Base-by-base conservation (phyloP, 2,888 invertebrate species). In the Junonia oenone region DNA sequence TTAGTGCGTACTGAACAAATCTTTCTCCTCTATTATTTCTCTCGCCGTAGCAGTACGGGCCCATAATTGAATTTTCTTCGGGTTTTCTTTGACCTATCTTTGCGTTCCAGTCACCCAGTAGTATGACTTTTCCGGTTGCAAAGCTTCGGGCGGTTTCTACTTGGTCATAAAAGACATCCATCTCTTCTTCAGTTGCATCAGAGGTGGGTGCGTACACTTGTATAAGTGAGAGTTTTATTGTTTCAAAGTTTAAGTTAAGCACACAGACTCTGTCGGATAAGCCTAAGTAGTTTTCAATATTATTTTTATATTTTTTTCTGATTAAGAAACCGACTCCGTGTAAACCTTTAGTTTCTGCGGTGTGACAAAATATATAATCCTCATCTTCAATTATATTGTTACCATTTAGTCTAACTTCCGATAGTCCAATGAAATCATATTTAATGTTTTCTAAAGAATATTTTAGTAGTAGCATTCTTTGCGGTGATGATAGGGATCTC, bases 321-420 rank as follows among this genome's bases (percentile, higher is more conserved):
- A 68, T 47, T 17, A 68, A 29, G 14, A 67, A 68, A 3, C 67
- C 67, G 2, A 67, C 64, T 13, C 66, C 66, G 45, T 65, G 51
- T 5, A 37, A 47, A 0, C 65, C 67, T 17, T 49, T 38, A 8
- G 58, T 61, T 31, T 63, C 53, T 0, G 64, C 67, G 45, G 15
- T 63, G 45, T 64, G 52, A 33, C 52, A 65, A 1, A 69, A 55
- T 31, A 69, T 65, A 29, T 61, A 59, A 3, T 64, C 45, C n/a
- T 63, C 46, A 11, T 62, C 45, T 54, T 68, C 63, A 53, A 38
- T 33, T 1, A 64, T 64, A 9, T 46, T 37, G 1, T 59, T 38
- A 6, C 65, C 66, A 11, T 46, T 35, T 60, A 59, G 45, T 55
- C 64, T 62, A 33, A 64, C 47, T 56, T 66, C 64, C 1, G 50